A percentile compares a stretch with the other conserved stretches of the same genome.
Conservation (phyloP, 1,140 invertebrate genomes). For the Drosophila orena region DNA sequence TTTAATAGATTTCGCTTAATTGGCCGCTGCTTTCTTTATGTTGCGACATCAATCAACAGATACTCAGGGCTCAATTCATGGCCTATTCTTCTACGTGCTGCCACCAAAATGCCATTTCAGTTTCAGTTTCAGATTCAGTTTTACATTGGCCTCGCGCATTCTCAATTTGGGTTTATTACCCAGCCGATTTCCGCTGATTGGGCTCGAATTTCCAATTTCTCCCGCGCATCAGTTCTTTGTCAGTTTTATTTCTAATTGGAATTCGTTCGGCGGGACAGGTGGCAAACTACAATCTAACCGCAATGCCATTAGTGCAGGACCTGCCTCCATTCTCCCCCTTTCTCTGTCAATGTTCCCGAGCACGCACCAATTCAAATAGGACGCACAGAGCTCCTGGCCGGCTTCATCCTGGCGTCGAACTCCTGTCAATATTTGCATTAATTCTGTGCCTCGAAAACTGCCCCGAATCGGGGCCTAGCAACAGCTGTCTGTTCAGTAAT, state of each 20-base stretch:
- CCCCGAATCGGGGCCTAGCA: conserved; percentile 18
- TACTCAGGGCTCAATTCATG: conserved; percentile 43
- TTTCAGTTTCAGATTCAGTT: conserved; percentile 36
- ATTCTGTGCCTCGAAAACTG: conserved; percentile 45
- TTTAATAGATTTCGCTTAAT: conserved; percentile 77
- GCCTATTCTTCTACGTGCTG: conserved; percentile 16
- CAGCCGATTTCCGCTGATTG: conserved; percentile 23
- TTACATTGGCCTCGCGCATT: conserved; percentile 38
- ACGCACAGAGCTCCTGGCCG: conserved; percentile 15
- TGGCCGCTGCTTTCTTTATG: conserved; percentile 73
- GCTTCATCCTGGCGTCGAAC: conserved; percentile 53
- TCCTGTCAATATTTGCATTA: conserved; percentile 79
- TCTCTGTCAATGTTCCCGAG: neutral
- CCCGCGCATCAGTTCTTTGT: conserved; percentile 31
- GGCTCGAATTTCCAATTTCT: conserved; percentile 8
- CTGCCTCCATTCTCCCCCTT: neutral
- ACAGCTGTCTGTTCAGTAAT: conserved; percentile 49
- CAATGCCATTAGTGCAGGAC: conserved; percentile 65
- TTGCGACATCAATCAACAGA: conserved; percentile 77
- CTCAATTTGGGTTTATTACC: conserved; percentile 49
- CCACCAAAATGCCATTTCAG: conserved; percentile 37
- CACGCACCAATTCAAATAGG: conserved; percentile 45
- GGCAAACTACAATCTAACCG: conserved; percentile 40
- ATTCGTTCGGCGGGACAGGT: conserved; percentile 18
- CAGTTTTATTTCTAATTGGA: conserved; percentile 65